phyloP scores from a whole-genome alignment of 2,113 vertebrate species.

The Panthera leo region DNA sequence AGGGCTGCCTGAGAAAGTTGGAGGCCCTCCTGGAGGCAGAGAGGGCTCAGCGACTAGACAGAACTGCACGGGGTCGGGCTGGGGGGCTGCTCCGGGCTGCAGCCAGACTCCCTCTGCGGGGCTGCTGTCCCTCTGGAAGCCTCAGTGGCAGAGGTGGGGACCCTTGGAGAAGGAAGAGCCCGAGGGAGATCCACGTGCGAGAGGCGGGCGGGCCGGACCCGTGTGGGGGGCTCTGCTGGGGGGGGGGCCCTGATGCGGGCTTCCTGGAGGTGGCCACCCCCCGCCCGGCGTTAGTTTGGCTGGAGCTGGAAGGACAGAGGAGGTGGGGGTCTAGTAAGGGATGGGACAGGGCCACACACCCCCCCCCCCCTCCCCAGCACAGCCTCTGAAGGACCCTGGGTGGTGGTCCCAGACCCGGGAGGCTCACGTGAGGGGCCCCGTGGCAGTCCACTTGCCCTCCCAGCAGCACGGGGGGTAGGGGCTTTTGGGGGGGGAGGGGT shows the following conservation, averaged over 20 bases:
- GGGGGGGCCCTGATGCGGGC: too few relatives aligned
- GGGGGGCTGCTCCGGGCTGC: not conserved
- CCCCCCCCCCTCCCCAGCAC: not conserved
- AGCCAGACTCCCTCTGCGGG: accelerated
- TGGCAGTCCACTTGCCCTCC: not conserved
- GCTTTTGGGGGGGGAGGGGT: not conserved
- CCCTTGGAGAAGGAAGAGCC: not conserved
- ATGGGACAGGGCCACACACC: not conserved
- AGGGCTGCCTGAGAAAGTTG: too few relatives aligned
- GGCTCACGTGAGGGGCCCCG: not conserved
- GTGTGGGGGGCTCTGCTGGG: not conserved
- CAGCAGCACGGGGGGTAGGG: not conserved
- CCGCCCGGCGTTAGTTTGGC: too few relatives aligned
- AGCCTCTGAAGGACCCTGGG: not conserved
- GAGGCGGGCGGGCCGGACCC: too few relatives aligned
- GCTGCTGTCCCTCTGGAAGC: accelerated
- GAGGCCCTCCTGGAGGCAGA: not conserved
- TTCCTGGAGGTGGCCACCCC: not conserved
- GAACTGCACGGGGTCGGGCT: not conserved
- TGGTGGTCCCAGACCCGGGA: not conserved
- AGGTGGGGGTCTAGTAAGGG: too few relatives aligned
- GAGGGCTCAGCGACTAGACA: not conserved
- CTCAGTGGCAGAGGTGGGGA: accelerated
- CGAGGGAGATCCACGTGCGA: not conserved
- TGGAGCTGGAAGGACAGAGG: not conserved